These are phyloP conservation scores for Piliocolobus tephrosceles DNA, from an alignment of 2,113 vertebrate species.

Conservation along the genomic window DNA sequence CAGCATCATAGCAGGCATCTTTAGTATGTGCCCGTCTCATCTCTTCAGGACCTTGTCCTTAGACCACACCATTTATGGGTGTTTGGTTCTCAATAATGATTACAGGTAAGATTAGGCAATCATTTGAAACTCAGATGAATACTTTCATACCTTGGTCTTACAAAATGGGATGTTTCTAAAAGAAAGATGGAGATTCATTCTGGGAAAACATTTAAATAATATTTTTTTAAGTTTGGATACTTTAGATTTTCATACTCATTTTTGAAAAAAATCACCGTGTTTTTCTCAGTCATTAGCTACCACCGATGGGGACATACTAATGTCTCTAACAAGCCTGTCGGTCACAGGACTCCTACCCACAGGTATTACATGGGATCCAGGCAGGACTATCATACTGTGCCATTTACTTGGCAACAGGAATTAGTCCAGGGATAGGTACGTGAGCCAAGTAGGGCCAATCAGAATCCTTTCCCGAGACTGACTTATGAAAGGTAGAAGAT, in stretches of 20 bases:
- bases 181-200: not conserved
- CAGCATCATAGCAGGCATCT: not conserved
- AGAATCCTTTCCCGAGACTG: not conserved
- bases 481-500: not conserved
- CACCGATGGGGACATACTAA: not conserved
- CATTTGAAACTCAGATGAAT: not conserved
- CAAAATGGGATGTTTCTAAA: not conserved
- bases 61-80: not conserved
- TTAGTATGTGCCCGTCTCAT: not conserved
- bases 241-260: constrained; percentile 22
- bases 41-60: not conserved
- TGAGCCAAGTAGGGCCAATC: not conserved
- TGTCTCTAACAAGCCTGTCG: not conserved
- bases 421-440: not conserved
- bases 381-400: not conserved
- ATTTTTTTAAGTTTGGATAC: not conserved
- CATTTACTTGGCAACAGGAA: not conserved
- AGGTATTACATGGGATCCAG: not conserved
- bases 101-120: not conserved
- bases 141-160: not conserved
- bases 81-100: not conserved
- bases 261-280: not conserved
- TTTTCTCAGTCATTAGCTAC: not conserved
- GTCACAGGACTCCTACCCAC: not conserved
- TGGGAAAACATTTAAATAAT: constrained; percentile 1